Percentiles rank a stretch among this genome's conserved stretches.
These are phyloP conservation scores for Monochamus saltuarius DNA, from an alignment of 1,140 invertebrate genomes.

Conservation along the genomic window DNA sequence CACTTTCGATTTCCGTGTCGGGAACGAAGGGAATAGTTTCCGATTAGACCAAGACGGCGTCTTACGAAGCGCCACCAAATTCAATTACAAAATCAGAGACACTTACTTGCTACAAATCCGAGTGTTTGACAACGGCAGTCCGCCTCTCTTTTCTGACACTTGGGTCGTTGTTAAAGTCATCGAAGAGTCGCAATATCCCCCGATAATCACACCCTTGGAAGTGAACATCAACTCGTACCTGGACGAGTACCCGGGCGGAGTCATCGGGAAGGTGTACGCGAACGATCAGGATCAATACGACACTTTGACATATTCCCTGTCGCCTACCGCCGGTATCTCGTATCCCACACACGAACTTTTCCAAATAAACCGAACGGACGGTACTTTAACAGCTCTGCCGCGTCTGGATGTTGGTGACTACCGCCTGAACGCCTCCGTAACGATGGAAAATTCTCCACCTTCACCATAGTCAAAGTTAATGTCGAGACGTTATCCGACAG, in stretches of 20 bases:
- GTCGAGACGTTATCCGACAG: conserved; percentile 83
- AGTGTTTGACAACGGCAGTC: conserved; percentile 93
- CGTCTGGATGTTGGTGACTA: conserved; percentile 87
- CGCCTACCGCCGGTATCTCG: conserved; percentile 58
- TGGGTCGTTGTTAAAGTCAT: conserved; percentile 63
- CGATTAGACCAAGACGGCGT: conserved; percentile 82
- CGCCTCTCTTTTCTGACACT: conserved; percentile 85
- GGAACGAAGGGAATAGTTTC: conserved; percentile 85
- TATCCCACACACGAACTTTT: conserved; percentile 71
- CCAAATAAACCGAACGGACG: conserved; percentile 75
- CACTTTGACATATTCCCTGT: conserved; percentile 74
- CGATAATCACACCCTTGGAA: conserved; percentile 83
- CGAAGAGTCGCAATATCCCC: conserved; percentile 93
- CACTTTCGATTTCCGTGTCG: conserved; percentile 86
- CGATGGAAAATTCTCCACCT: conserved; percentile 84
- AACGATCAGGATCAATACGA: conserved; percentile 93
- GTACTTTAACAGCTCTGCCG: conserved; percentile 76
- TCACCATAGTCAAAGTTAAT: conserved; percentile 75
- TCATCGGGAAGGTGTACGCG: conserved; percentile 84
- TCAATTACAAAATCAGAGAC: conserved; percentile 84
- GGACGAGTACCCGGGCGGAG: conserved; percentile 89
- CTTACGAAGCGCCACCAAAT: conserved; percentile 78
- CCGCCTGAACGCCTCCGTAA: conserved; percentile 81
- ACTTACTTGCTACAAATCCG: conserved; percentile 81
- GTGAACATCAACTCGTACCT: conserved; percentile 85